A percentile compares a stretch with the other conserved stretches of the same genome.
Conservation (phyloP, 2,888 invertebrate genomes). For the Empis stercorea region DNA sequence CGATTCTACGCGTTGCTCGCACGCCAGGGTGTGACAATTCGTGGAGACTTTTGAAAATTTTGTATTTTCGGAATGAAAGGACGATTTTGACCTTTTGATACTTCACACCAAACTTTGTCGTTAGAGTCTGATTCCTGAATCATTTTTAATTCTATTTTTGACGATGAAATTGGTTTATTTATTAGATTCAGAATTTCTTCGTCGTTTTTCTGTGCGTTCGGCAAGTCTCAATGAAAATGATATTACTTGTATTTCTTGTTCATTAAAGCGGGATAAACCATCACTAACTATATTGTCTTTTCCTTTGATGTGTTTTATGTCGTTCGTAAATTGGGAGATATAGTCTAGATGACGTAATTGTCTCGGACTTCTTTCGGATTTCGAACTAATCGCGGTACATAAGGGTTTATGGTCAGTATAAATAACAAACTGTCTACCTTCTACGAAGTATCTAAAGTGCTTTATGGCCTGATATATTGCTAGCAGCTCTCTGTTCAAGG, state of each 20-base stretch:
- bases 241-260: not conserved
- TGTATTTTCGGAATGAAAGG: constrained; percentile 10
- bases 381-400: constrained; percentile 19
- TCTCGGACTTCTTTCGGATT: constrained; percentile 20
- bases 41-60: constrained; percentile 1
- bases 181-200: not conserved
- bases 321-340: constrained; percentile 7
- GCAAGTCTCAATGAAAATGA: not conserved
- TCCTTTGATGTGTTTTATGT: constrained; percentile 3
- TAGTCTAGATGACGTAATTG: constrained; percentile 24
- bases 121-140: not conserved
- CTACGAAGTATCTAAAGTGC: constrained; percentile 26
- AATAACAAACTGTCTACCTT: constrained; percentile 19
- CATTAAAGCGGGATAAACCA: constrained; percentile 2
- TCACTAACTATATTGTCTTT: constrained; percentile 5
- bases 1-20: constrained; percentile 5
- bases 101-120: not conserved
- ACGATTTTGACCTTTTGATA: not conserved
- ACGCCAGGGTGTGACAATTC: not conserved
- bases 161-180: no score
- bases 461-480: constrained; percentile 26
- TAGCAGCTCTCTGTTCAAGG: constrained; percentile 28
- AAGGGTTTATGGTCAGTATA: constrained; percentile 18
- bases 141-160: no score
- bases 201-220: not conserved